A percentile compares a stretch with the other conserved stretches of the same genome.
These are phyloP conservation scores for Drosophila siamana DNA, from an alignment of 2,888 invertebrate genomes.

Conservation along the genomic window DNA sequence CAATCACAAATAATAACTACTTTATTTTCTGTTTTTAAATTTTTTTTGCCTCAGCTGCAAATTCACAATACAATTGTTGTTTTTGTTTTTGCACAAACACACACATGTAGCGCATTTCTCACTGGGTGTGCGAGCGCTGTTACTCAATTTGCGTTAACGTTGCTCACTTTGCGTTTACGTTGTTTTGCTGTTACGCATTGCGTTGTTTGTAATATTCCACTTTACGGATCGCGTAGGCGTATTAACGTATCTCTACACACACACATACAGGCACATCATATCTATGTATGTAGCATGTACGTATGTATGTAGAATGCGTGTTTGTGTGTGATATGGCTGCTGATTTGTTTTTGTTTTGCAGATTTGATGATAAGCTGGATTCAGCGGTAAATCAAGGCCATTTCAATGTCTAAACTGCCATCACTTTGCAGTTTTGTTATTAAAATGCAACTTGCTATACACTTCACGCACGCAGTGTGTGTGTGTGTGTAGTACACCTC, in stretches of 20 bases:
- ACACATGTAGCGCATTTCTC: not conserved
- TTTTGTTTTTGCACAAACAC: not conserved
- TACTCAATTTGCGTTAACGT: slow-evolving; percentile 19
- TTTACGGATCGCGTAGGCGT: slow-evolving; percentile 55
- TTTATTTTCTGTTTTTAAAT: not conserved
- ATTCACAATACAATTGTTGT: slow-evolving; percentile 1
- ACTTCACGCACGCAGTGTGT: slow-evolving; percentile 19
- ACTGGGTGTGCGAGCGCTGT: not conserved
- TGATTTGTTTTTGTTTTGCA: slow-evolving; percentile 62
- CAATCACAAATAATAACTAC: slow-evolving; percentile 8
- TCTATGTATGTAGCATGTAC: slow-evolving; percentile 30
- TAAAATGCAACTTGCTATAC: slow-evolving; percentile 29
- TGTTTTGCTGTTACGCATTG: slow-evolving; percentile 27
- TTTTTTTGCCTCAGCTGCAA: not conserved
- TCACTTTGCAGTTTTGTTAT: slow-evolving; percentile 25
- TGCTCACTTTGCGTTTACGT: slow-evolving; percentile 30
- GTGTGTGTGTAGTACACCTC: slow-evolving; percentile 51
- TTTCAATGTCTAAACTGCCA: slow-evolving; percentile 20
- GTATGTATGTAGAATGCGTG: slow-evolving; percentile 26
- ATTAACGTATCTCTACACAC: slow-evolving; percentile 50
- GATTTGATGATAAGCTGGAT: slow-evolving; percentile 51
- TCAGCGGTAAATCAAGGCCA: slow-evolving; percentile 38
- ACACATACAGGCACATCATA: slow-evolving; percentile 19
- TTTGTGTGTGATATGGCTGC: slow-evolving; percentile 48
- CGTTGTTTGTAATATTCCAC: slow-evolving; percentile 41